Percentiles rank a stretch among this genome's conserved stretches.
Evolutionary conservation across 2,888 invertebrate species (phyloP).

Genomic region (Drosophila testacea): DNA sequence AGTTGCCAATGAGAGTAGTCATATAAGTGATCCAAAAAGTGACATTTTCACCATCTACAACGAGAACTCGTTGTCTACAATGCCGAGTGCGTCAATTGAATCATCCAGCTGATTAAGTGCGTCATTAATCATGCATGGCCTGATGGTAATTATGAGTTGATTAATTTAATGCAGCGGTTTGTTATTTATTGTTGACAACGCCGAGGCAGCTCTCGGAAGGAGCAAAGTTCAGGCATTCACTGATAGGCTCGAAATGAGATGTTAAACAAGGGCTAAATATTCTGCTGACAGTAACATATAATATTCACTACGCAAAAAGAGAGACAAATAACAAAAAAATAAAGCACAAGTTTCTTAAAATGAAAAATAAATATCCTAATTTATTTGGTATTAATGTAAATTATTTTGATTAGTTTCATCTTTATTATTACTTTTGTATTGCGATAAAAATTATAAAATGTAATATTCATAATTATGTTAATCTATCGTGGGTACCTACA

Average conservation of each 20-base stretch:
- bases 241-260: constrained; percentile 28
- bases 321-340: neutral
- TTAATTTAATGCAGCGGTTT: constrained; percentile 33
- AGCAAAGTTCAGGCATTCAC: constrained; percentile 28
- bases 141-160: constrained; percentile 47
- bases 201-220: neutral
- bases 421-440: too few relatives aligned
- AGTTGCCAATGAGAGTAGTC: constrained; percentile 26
- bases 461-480: neutral
- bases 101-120: constrained; percentile 43
- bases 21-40: constrained; percentile 23
- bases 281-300: too few relatives aligned
- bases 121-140: constrained; percentile 49
- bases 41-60: constrained; percentile 41
- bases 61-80: constrained; percentile 15
- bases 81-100: constrained; percentile 49
- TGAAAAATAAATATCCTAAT: neutral
- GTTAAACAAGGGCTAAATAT: neutral
- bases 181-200: neutral
- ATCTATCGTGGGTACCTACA: too few relatives aligned
- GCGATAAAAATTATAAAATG: neutral
- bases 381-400: too few relatives aligned
- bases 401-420: too few relatives aligned
- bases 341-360: too few relatives aligned
- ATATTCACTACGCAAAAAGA: too few relatives aligned